A percentile compares a stretch with the other conserved stretches of the same genome.
phyloP scores from a whole-genome alignment of 1,140 invertebrate species.

The Plutomurus gul region DNA sequence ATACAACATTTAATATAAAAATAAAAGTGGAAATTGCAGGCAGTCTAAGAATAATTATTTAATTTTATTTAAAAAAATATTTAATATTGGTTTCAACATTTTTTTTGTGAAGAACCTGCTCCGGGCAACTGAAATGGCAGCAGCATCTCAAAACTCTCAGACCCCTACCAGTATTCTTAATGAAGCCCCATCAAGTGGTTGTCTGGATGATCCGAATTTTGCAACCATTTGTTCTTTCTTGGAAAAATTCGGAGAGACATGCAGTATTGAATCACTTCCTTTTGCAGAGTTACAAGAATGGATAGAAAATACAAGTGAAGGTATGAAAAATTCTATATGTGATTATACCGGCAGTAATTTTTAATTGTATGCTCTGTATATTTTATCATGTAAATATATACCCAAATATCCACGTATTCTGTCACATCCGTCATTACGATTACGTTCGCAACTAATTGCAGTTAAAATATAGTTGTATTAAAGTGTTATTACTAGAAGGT shows the following conservation, averaged over 20 bases:
- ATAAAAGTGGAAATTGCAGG: no score
- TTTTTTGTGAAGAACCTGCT: no score
- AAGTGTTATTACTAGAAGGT: not conserved
- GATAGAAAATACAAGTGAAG: conserved; percentile 84
- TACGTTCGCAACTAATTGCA: not conserved
- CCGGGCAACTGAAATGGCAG: not conserved
- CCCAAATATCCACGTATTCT: not conserved
- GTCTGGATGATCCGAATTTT: conserved; percentile 92
- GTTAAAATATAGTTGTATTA: no score
- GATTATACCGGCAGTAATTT: not conserved
- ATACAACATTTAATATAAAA: no score
- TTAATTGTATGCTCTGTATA: not conserved
- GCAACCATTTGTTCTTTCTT: conserved; percentile 92
- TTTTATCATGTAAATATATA: conserved; percentile 6
- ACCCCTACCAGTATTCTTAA: not conserved
- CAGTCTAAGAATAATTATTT: no score
- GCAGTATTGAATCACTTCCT: conserved; percentile 74
- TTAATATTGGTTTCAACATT: no score
- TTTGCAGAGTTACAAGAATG: conserved; percentile 82
- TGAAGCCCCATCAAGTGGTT: conserved; percentile 56
- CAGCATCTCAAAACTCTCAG: not conserved
- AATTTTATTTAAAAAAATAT: no score
- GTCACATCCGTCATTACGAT: not conserved
- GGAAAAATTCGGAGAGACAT: conserved; percentile 80
- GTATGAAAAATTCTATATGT: conserved; percentile 63